Evolutionary conservation across 2,888 invertebrate species (phyloP).

Genomic region (Margaritifera margaritifera): DNA sequence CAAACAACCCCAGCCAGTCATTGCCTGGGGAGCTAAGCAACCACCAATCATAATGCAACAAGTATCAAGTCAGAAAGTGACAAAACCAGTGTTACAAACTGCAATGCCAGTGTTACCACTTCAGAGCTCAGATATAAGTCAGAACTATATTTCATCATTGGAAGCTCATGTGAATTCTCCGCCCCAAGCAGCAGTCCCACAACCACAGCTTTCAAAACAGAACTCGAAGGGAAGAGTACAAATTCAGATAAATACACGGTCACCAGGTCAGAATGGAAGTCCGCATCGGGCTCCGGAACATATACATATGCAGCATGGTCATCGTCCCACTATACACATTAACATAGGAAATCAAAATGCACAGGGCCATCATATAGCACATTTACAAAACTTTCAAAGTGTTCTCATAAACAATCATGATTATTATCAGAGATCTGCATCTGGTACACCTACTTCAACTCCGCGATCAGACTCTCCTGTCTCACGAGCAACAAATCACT

Average conservation of each 20-base stretch:
- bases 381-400: slow-evolving; percentile 32
- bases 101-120: slow-evolving; percentile 84
- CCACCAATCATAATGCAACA: slow-evolving; percentile 97
- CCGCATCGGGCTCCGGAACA: slow-evolving; percentile 75
- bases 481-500: slow-evolving; percentile 68
- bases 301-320: slow-evolving; percentile 26
- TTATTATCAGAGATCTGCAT: slow-evolving; percentile 25
- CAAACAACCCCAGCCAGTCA: slow-evolving; percentile 75
- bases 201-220: slow-evolving; percentile 14
- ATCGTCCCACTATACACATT: slow-evolving; percentile 35
- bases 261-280: slow-evolving; percentile 25
- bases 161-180: slow-evolving; percentile 67
- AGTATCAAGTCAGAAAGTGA: slow-evolving; percentile 93
- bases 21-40: slow-evolving; percentile 89
- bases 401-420: slow-evolving; percentile 22
- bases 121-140: slow-evolving; percentile 72
- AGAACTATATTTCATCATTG: slow-evolving; percentile 64
- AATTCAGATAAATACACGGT: slow-evolving; percentile 44
- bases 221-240: slow-evolving; percentile 36
- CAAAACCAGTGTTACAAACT: slow-evolving; percentile 94
- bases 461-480: slow-evolving; percentile 70
- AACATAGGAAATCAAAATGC: slow-evolving; percentile 14
- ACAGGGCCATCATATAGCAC: slow-evolving; percentile 19
- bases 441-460: slow-evolving; percentile 60
- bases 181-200: slow-evolving; percentile 17